phyloP scores from a whole-genome alignment of 1,140 invertebrate species.

The Gonioctena quinquepunctata region DNA sequence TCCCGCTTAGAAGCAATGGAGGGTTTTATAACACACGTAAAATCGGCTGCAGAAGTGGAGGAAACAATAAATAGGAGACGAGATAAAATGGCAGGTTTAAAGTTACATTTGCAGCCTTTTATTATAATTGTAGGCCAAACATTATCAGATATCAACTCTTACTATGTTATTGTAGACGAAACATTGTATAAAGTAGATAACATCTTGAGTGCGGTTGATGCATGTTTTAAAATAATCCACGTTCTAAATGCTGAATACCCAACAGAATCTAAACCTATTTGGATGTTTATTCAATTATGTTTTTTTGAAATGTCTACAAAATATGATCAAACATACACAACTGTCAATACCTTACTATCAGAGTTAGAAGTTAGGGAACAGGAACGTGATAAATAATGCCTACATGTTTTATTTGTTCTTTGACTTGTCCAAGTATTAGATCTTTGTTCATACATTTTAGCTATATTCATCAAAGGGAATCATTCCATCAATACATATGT shows the following conservation, averaged over 20 bases:
- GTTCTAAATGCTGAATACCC: not conserved
- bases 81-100: not conserved
- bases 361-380: not conserved
- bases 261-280: not conserved
- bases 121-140: not conserved
- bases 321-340: not conserved
- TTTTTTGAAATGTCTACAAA: not conserved
- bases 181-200: not conserved
- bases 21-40: not conserved
- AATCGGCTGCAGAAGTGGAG: not conserved
- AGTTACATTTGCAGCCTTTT: not conserved
- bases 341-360: not conserved
- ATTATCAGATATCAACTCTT: not conserved
- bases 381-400: not conserved
- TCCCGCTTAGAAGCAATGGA: not conserved
- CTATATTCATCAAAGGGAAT: not conserved
- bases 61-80: not conserved
- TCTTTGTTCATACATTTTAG: not conserved
- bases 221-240: not conserved
- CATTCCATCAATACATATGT: not conserved
- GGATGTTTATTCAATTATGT: not conserved
- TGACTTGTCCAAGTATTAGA: not conserved
- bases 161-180: not conserved
- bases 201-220: not conserved
- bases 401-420: not conserved